These are phyloP conservation scores for Sebastes wilsoni DNA, from an alignment of 2,797 vertebrate genomes.

Conservation along the genomic window DNA sequence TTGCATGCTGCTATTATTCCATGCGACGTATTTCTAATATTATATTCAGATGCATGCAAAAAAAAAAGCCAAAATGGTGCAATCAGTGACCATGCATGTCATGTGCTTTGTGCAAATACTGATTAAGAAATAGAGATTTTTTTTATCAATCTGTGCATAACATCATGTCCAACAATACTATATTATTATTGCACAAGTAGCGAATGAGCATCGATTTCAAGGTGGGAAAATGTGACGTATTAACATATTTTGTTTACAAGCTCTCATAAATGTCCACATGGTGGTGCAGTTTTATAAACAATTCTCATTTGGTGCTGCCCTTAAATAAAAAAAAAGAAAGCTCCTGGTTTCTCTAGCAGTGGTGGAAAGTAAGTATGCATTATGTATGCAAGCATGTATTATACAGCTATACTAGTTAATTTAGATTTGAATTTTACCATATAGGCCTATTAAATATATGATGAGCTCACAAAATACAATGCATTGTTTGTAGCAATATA, in stretches of 20 bases:
- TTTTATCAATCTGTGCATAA: neutral
- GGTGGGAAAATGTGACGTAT: neutral
- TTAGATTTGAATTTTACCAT: no score
- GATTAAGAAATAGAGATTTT: neutral
- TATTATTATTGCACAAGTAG: neutral
- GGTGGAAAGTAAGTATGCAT: no score
- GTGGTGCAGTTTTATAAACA: slow-evolving; percentile 48
- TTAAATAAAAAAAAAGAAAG: neutral
- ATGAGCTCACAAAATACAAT: no score
- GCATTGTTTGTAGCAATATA: neutral
- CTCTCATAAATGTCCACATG: slow-evolving; percentile 41
- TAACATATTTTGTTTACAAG: neutral
- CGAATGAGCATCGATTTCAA: neutral
- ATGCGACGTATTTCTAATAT: neutral
- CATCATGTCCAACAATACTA: neutral
- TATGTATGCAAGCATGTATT: no score
- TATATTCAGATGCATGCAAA: neutral
- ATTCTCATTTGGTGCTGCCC: neutral
- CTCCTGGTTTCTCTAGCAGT: neutral
- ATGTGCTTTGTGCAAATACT: neutral
- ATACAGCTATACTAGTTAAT: no score
- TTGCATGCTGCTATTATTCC: neutral
- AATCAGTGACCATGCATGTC: neutral
- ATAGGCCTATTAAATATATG: no score
- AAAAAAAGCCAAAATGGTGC: neutral